Base-by-base conservation (phyloP, 2,113 vertebrate genomes). In the Chaetorhynchus papuensis region DNA sequence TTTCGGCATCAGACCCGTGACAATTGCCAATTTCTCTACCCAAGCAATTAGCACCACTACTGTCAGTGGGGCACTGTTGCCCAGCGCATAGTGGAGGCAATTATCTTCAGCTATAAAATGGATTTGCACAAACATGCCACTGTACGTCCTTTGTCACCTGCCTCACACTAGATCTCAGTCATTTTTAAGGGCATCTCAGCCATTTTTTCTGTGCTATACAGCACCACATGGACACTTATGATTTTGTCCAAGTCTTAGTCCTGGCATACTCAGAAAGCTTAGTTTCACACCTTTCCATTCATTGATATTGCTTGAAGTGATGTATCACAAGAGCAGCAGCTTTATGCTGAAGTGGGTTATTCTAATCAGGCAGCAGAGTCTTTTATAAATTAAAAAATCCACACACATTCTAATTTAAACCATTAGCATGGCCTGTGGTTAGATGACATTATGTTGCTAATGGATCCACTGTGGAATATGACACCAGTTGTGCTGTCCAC, bases 371-470 rank as follows among this genome's bases (percentile, higher is more conserved):
- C 72, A 75, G 13, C 5, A 86, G 50, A 77, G 37, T 37, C 76
- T 70, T 91, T 64, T 37, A 72, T 41, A 77, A 65, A 91, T 71
- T 86, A 89, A 92, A 93, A 97, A 96, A 93, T 86, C 64, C 80
- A 30, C 93, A 93, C 91, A 82, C 68, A 50, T 97, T 96, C 87
- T 92, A 97, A 97, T 98, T 96, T 97, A 98, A 98, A 95, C 96
- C 97, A 98, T 98, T 98, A 98, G 94, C 83, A 94, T 95, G 91
- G 90, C 87, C 89, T 94, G 95, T 97, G 97, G 97, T 97, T 97
- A 94, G 96, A 97, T 97, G 96, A 95, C 96, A 98, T 98, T 98
- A 96, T 95, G 94, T 96, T 97, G 84, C 97, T 98, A 98, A 98
- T 98, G 98, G 98, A 98, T 97, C 91, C 87, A 95, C 92, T 83